These are phyloP conservation scores for Xenus cinereus DNA, from an alignment of 2,113 vertebrate genomes.

Conservation along the genomic window DNA sequence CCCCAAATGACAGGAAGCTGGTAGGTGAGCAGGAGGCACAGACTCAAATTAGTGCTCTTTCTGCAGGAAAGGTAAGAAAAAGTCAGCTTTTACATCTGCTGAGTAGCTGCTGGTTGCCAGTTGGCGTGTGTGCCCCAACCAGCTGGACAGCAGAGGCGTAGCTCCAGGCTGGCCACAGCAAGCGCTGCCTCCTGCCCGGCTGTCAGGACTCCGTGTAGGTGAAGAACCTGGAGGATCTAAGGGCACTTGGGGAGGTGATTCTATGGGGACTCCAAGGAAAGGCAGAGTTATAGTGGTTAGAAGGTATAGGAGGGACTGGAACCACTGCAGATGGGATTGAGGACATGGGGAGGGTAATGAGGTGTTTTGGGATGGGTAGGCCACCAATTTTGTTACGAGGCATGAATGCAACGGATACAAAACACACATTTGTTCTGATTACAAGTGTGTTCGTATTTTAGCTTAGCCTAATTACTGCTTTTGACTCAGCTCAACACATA, in stretches of 20 bases:
- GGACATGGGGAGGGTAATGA: not conserved
- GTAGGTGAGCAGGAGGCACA: not conserved
- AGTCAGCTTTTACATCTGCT: not conserved
- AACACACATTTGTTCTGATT: slow-evolving; percentile 25
- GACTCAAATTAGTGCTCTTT: not conserved
- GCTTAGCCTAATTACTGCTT: slow-evolving; percentile 70
- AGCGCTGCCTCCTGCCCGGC: not conserved
- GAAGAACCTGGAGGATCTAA: fast-evolving
- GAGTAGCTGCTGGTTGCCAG: not conserved
- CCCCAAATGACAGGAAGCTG: not conserved
- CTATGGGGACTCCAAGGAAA: not conserved
- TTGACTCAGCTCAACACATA: slow-evolving; percentile 67
- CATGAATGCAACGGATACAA: fast-evolving
- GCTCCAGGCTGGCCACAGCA: not conserved
- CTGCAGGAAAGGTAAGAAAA: not conserved
- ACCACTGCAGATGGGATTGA: not conserved
- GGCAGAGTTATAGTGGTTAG: fast-evolving
- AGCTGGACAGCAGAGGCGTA: not conserved
- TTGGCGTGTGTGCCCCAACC: not conserved
- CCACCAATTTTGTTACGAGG: not conserved
- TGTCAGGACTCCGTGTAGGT: fast-evolving
- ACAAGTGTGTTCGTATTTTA: not conserved
- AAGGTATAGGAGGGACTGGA: not conserved
- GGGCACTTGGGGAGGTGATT: not conserved
- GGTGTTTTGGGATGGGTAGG: not conserved